A percentile compares a stretch with the other conserved stretches of the same genome.
Evolutionary conservation across 2,113 vertebrate species (phyloP).

Genomic region (Amphiprion percula): DNA sequence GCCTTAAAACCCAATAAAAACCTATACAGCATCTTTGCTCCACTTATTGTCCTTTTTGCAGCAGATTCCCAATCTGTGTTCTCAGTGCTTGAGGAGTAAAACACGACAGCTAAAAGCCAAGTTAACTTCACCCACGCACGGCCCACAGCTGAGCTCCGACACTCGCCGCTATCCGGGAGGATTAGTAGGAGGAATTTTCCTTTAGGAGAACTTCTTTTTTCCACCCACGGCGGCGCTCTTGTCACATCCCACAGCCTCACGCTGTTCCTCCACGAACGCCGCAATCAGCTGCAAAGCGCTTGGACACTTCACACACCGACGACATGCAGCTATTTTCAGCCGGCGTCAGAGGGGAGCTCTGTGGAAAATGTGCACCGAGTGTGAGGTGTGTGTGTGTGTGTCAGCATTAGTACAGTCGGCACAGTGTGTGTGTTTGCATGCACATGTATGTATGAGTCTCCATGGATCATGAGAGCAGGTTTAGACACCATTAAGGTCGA

Average conservation of each 20-base stretch:
- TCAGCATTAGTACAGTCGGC: background rate
- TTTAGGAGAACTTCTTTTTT: slow-evolving; percentile 55
- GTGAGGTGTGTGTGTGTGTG: slow-evolving; percentile 11
- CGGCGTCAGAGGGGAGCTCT: slow-evolving; percentile 46
- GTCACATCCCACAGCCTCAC: slow-evolving; percentile 62
- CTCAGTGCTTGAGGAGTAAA: background rate
- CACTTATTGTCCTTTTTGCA: too few relatives aligned
- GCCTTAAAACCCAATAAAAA: too few relatives aligned
- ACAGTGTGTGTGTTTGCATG: background rate
- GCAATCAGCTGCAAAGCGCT: slow-evolving; percentile 62
- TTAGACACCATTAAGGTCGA: background rate
- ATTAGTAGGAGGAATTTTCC: slow-evolving; percentile 63
- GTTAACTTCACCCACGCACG: slow-evolving; percentile 29
- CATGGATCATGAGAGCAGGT: background rate
- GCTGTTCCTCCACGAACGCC: slow-evolving; percentile 10
- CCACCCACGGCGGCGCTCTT: slow-evolving; percentile 65
- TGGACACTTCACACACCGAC: slow-evolving; percentile 58
- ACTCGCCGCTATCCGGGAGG: slow-evolving; percentile 33
- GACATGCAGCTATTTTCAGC: slow-evolving; percentile 68
- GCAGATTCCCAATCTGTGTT: background rate
- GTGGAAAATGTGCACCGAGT: slow-evolving; percentile 41
- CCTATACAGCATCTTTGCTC: too few relatives aligned
- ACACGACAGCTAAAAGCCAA: slow-evolving; percentile 6
- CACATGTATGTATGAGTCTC: background rate
- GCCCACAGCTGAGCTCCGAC: slow-evolving; percentile 37